A percentile compares a stretch with the other conserved stretches of the same genome.
Evolutionary conservation across 1,140 invertebrate genomes (phyloP).

Genomic region (Lepidostoma basale): DNA sequence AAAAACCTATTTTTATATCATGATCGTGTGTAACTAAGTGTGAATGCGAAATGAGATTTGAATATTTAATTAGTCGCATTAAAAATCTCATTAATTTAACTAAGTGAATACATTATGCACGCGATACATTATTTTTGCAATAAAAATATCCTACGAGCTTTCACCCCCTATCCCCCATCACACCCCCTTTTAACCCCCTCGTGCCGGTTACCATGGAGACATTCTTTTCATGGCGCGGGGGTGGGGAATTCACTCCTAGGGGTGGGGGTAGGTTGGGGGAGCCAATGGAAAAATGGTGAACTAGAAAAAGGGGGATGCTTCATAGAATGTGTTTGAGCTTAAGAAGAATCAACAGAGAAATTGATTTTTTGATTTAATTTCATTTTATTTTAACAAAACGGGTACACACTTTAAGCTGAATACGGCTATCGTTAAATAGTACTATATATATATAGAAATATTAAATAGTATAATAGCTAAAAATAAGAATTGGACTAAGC

Average conservation of each 20-base stretch:
- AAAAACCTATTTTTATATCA: too few species aligned
- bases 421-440: too few species aligned
- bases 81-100: too few species aligned
- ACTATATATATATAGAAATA: too few species aligned
- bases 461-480: too few species aligned
- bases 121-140: conserved; percentile 39
- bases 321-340: not conserved
- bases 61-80: too few species aligned
- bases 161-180: not conserved
- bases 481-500: too few species aligned
- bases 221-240: conserved; percentile 40
- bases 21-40: too few species aligned
- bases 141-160: conserved; percentile 40
- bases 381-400: not conserved
- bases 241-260: not conserved
- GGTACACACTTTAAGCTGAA: too few species aligned
- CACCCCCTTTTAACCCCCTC: not conserved
- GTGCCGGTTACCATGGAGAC: conserved; percentile 40
- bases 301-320: not conserved
- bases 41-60: too few species aligned
- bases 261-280: not conserved
- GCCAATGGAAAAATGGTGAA: not conserved
- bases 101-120: too few species aligned
- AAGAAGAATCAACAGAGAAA: not conserved
- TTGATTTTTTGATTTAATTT: not conserved